Conservation (phyloP, 2,888 invertebrate genomes). For the Choristoneura rosaceana region DNA sequence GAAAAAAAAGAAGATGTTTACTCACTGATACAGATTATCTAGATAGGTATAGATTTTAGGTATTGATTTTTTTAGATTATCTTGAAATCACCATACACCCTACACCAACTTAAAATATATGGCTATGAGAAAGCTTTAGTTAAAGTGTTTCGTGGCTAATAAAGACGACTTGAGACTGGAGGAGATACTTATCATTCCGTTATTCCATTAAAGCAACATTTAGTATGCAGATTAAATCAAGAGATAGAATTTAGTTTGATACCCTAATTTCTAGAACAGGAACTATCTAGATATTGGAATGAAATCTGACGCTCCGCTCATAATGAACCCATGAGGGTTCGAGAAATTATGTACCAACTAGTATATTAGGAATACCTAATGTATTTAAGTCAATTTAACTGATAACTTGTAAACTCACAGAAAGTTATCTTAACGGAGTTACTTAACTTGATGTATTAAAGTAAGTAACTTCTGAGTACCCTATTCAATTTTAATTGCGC, state of each 20-base stretch:
- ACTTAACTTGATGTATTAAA: slow-evolving; percentile 36
- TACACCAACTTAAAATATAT: not conserved
- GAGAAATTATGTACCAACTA: not conserved
- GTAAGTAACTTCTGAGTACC: slow-evolving; percentile 33
- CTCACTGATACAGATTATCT: too few species aligned
- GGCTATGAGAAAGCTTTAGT: not conserved
- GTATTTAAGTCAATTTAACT: slow-evolving; percentile 12
- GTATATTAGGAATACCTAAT: slow-evolving; percentile 69
- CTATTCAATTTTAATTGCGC: slow-evolving; percentile 31
- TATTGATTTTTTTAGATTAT: too few species aligned
- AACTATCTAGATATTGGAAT: not conserved
- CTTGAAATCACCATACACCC: too few species aligned
- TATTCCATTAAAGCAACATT: not conserved
- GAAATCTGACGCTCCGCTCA: not conserved
- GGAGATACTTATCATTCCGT: not conserved
- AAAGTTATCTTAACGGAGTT: slow-evolving; percentile 32
- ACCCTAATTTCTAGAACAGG: not conserved
- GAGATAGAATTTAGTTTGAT: not conserved
- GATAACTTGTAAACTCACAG: slow-evolving; percentile 33
- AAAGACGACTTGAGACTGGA: not conserved
- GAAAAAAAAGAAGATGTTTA: too few species aligned
- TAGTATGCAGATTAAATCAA: not conserved
- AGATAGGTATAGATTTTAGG: too few species aligned
- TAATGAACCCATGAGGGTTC: too few species aligned
- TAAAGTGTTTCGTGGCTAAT: not conserved